These are phyloP conservation scores for Drosophila fuyamai DNA, from an alignment of 1,140 invertebrate genomes.

Conservation along the genomic window DNA sequence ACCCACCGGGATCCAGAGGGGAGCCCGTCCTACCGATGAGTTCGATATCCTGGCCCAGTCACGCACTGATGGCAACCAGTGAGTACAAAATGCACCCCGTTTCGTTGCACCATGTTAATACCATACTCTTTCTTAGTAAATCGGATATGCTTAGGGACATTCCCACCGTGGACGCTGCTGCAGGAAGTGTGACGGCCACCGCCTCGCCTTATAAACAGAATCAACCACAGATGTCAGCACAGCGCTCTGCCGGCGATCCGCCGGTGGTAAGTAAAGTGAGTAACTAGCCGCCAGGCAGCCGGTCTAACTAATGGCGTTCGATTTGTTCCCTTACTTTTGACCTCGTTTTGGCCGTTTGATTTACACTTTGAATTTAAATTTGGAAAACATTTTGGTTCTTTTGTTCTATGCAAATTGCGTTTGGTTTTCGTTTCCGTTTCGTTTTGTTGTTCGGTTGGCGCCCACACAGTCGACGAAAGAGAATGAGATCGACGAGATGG, in stretches of 20 bases:
- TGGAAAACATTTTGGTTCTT: constrained; percentile 29
- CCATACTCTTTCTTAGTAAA: constrained; percentile 55
- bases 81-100: not conserved
- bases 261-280: constrained; percentile 84
- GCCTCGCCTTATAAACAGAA: constrained; percentile 68
- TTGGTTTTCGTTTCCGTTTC: constrained; percentile 42
- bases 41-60: constrained; percentile 97
- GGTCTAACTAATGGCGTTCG: constrained; percentile 68
- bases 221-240: constrained; percentile 13
- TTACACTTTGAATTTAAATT: constrained; percentile 39
- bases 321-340: constrained; percentile 43
- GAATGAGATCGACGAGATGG: constrained; percentile 97
- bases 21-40: constrained; percentile 88
- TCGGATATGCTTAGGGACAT: constrained; percentile 75
- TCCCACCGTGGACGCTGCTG: constrained; percentile 77
- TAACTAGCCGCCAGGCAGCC: constrained; percentile 41
- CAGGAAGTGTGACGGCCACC: constrained; percentile 60
- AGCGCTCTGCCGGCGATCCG: constrained; percentile 68
- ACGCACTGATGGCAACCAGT: constrained; percentile 86
- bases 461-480: constrained; percentile 89
- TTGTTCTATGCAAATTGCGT: constrained; percentile 56
- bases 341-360: constrained; percentile 40
- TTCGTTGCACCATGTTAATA: not conserved
- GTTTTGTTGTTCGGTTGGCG: constrained; percentile 48
- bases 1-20: constrained; percentile 33